phyloP scores from a whole-genome alignment of 2,113 vertebrate species.

The Mola mola region DNA sequence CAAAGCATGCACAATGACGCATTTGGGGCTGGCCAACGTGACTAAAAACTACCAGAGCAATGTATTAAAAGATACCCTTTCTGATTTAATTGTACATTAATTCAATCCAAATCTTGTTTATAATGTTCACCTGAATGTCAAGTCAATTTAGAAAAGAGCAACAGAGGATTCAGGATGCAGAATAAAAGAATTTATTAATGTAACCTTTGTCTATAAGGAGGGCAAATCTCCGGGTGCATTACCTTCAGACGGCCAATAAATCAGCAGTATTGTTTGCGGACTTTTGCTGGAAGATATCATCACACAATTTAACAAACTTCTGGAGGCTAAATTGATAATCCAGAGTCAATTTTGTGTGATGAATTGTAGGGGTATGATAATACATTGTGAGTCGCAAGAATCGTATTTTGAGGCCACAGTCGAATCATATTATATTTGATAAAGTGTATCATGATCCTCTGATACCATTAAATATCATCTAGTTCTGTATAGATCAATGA shows the following conservation, averaged over 20 bases:
- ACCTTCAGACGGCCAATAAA: slow-evolving; percentile 11
- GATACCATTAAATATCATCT: too few species aligned
- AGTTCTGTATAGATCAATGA: too few species aligned
- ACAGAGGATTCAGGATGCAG: background rate
- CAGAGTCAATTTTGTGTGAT: too few species aligned
- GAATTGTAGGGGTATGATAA: too few species aligned
- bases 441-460: too few species aligned
- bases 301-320: too few species aligned
- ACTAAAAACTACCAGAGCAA: background rate
- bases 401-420: too few species aligned
- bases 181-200: slow-evolving; percentile 2
- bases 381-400: too few species aligned
- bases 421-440: too few species aligned
- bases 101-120: background rate
- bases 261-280: slow-evolving; percentile 14
- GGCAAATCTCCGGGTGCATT: background rate
- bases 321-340: background rate
- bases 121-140: background rate
- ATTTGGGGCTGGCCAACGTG: background rate
- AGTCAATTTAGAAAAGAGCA: background rate
- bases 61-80: background rate
- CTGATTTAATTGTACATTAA: background rate
- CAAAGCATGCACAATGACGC: slow-evolving; percentile 51
- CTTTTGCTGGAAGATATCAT: too few species aligned
- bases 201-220: background rate